Base-by-base conservation (phyloP, 2,113 vertebrate species). In the Podarcis muralis region DNA sequence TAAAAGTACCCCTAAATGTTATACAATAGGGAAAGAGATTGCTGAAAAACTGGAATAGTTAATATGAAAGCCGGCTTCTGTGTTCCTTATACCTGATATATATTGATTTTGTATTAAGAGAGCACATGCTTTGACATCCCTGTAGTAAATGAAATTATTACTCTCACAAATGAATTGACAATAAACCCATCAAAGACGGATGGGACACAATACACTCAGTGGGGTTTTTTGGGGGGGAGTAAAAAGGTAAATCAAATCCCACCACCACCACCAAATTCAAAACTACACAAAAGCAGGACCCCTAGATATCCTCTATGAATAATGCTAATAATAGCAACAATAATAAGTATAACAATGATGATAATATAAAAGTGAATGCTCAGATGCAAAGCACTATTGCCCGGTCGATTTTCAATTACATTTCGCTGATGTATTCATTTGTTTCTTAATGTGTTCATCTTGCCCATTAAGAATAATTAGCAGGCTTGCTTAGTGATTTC, bases 391-490 rank as follows among this genome's bases (percentile, higher is more conserved):
- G 96, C 90, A 93, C 68, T 90, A 96, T 87, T 96, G 96, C 96
- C 96, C 96, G 96, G 96, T 97, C 94, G 93, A 96, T 97, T 97
- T 97, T 97, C 96, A 97, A 97, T 97, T 96, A 96, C 96, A 96
- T 96, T 97, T 97, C 96, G 92, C 96, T 97, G 96, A 96, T 97
- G 95, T 96, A 96, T 96, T 97, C 97, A 97, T 97, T 97, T 97
- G 97, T 97, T 97, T 97, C 97, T 97, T 97, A 97, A 97, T 97
- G 96, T 96, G 96, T 95, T 97, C 97, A 97, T 97, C 97, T 96
- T 97, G 96, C 95, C 96, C 96, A 97, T 97, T 97, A 97, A 96
- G 96, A 97, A 97, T 97, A 97, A 97, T 97, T 97, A 97, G 95
- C 96, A 96, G 97, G 91, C 96, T 96, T 96, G 96, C 96, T 96